A percentile compares a stretch with the other conserved stretches of the same genome.
These are phyloP conservation scores for Heliangelus exortis DNA, from an alignment of 2,797 vertebrate genomes.

Conservation along the genomic window DNA sequence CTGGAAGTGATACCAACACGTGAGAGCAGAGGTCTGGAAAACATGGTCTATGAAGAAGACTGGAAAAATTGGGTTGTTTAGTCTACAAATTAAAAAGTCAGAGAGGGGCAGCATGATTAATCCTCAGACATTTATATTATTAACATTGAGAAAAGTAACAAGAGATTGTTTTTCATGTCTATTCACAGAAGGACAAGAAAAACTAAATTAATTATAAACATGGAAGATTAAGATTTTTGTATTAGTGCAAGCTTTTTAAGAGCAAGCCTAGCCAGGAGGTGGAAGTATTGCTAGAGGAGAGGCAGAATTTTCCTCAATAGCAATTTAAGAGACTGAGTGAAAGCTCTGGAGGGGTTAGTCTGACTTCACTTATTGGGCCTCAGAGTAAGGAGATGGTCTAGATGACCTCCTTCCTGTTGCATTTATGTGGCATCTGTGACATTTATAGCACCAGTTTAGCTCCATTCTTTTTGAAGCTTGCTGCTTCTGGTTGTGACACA, in stretches of 20 bases:
- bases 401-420: background rate
- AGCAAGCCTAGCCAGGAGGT: background rate
- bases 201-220: background rate
- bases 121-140: background rate
- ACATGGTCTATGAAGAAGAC: background rate
- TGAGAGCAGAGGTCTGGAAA: background rate
- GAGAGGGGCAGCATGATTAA: background rate
- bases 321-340: background rate
- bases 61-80: background rate
- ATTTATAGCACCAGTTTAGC: background rate
- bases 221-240: background rate
- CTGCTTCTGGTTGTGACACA: background rate
- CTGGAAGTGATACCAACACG: background rate
- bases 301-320: background rate
- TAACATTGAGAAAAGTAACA: background rate
- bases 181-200: background rate
- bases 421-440: background rate
- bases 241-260: background rate
- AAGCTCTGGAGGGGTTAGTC: background rate
- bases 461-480: background rate
- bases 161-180: background rate
- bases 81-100: background rate
- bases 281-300: background rate
- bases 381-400: background rate
- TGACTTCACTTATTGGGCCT: background rate